A percentile compares a stretch with the other conserved stretches of the same genome.
phyloP scores from a whole-genome alignment of 1,140 invertebrate genomes.

The Palaemon carinicauda region DNA sequence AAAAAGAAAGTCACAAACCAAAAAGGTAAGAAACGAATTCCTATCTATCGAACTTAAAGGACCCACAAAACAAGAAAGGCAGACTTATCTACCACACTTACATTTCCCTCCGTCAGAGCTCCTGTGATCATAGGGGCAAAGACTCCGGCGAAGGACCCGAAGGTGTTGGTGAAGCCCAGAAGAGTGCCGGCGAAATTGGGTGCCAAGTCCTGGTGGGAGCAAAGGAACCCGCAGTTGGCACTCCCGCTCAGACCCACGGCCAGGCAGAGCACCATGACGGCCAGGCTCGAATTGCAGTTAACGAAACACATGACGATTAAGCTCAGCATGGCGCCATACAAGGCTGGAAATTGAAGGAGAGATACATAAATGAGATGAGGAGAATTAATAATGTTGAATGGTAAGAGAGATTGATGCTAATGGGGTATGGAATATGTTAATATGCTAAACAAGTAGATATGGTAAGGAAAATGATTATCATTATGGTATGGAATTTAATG shows the following conservation, averaged over 20 bases:
- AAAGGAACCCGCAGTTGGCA: constrained; percentile 61
- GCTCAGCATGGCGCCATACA: constrained; percentile 77
- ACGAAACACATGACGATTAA: constrained; percentile 80
- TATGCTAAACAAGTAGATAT: too few relatives aligned
- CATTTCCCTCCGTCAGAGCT: constrained; percentile 63
- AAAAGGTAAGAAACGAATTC: too few relatives aligned
- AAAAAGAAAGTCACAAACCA: too few relatives aligned
- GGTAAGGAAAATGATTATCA: too few relatives aligned
- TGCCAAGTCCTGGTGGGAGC: constrained; percentile 77
- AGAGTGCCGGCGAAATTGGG: constrained; percentile 80
- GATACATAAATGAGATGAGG: too few relatives aligned
- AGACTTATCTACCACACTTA: constrained; percentile 54
- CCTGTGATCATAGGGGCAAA: constrained; percentile 68
- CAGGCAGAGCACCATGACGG: constrained; percentile 76
- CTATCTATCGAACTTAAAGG: too few relatives aligned
- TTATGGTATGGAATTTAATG: too few relatives aligned
- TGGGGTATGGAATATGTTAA: too few relatives aligned
- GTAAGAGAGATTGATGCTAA: too few relatives aligned
- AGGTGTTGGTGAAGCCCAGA: constrained; percentile 74
- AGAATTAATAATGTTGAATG: too few relatives aligned
- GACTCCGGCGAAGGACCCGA: constrained; percentile 64
- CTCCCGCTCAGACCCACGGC: constrained; percentile 78
- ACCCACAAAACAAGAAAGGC: too few relatives aligned
- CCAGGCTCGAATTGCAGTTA: constrained; percentile 75
- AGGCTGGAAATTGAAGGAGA: constrained; percentile 65